Conservation (phyloP, 2,888 invertebrate species). For the Stenichneumon culpator region DNA sequence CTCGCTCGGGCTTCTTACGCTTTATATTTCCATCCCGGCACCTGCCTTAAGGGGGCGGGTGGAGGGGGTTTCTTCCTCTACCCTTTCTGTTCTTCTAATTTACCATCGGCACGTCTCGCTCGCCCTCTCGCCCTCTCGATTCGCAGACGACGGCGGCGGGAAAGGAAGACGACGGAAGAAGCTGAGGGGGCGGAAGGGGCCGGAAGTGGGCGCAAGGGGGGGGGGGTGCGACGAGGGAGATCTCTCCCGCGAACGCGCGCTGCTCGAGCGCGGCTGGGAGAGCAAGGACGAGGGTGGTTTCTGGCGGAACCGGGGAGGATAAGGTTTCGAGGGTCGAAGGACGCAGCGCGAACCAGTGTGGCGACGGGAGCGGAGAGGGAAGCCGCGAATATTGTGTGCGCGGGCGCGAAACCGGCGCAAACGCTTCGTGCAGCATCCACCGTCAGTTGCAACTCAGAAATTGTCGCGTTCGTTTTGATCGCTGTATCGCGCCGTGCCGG, state of each 20-base stretch:
- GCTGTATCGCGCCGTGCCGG: conserved; percentile 38
- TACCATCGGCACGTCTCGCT: conserved; percentile 54
- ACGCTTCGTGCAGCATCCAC: conserved; percentile 83
- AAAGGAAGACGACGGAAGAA: conserved; percentile 50
- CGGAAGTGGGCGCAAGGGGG: conserved; percentile 29
- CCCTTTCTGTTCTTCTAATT: conserved; percentile 42
- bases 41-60: not conserved
- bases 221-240: conserved; percentile 39
- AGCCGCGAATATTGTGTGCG: conserved; percentile 80
- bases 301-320: conserved; percentile 50
- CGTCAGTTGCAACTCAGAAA: conserved; percentile 84
- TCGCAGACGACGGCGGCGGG: conserved; percentile 56
- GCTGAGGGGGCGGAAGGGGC: conserved; percentile 35
- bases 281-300: conserved; percentile 58
- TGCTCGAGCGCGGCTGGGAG: conserved; percentile 59
- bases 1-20: conserved; percentile 3
- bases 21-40: conserved; percentile 48
- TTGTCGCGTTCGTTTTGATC: conserved; percentile 79
- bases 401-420: conserved; percentile 82
- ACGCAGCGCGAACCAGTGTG: conserved; percentile 37
- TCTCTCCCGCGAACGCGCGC: conserved; percentile 57
- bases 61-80: too few species aligned
- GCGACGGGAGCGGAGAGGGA: conserved; percentile 59
- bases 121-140: conserved; percentile 55
- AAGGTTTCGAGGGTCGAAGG: conserved; percentile 58